These are phyloP conservation scores for Onychomys torridus DNA, from an alignment of 2,797 vertebrate genomes.

Conservation along the genomic window DNA sequence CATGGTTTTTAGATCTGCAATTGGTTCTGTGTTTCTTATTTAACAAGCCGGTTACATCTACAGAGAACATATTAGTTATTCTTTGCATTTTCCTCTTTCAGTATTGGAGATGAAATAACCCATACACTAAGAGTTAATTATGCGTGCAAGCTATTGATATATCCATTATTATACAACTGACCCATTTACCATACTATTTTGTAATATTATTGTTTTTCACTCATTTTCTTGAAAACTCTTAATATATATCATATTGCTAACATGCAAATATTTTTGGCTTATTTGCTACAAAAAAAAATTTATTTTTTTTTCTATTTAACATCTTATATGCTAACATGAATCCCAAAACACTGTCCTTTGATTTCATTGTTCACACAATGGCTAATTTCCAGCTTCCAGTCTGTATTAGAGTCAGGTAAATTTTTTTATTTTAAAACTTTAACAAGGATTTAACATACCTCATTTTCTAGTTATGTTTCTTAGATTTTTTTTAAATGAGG, in stretches of 20 bases:
- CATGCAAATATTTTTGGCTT: neutral
- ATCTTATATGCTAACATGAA: neutral
- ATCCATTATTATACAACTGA: neutral
- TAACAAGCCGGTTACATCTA: no score
- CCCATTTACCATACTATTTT: neutral
- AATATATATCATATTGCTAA: neutral
- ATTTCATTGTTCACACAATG: neutral
- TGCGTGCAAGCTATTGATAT: neutral
- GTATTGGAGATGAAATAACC: neutral
- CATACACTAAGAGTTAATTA: neutral
- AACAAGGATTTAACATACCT: neutral
- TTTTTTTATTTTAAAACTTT: conserved; percentile 10
- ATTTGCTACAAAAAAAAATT: neutral
- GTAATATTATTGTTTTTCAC: neutral
- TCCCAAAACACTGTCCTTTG: neutral
- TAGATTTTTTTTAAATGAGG: no score
- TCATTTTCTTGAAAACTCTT: neutral
- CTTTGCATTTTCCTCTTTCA: neutral
- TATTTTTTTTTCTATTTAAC: neutral
- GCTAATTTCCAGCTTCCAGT: neutral
- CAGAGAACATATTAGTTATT: neutral
- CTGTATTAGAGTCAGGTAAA: neutral
- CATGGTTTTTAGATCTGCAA: no score
- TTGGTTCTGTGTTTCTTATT: no score
- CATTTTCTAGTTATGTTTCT: neutral